A percentile compares a stretch with the other conserved stretches of the same genome.
These are phyloP conservation scores for Syrphus vitripennis DNA, from an alignment of 2,888 invertebrate genomes.

Conservation along the genomic window DNA sequence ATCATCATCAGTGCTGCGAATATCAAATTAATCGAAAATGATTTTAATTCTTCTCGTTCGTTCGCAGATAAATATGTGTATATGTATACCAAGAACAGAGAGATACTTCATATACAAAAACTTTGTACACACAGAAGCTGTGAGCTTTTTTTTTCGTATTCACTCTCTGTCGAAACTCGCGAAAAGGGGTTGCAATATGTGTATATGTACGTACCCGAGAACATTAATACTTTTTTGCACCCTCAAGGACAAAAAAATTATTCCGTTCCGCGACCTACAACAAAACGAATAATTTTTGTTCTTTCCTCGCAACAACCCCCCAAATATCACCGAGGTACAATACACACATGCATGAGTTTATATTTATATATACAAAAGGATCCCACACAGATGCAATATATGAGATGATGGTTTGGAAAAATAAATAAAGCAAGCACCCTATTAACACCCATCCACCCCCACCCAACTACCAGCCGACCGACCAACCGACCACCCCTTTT, in stretches of 20 bases:
- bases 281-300: conserved; percentile 37
- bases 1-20: conserved; percentile 32
- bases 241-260: conserved; percentile 63
- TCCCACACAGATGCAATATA: neutral
- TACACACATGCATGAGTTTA: neutral
- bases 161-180: neutral
- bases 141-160: conserved; percentile 26
- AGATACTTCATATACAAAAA: neutral
- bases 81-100: no score
- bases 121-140: conserved; percentile 14
- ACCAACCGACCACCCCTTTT: neutral
- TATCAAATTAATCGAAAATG: conserved; percentile 70
- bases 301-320: neutral
- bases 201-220: no score
- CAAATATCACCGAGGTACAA: neutral
- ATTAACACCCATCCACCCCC: conserved; percentile 12
- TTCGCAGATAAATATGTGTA: neutral
- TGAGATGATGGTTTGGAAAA: conserved; percentile 4
- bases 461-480: neutral
- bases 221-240: conserved; percentile 28
- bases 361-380: neutral
- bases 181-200: conserved; percentile 50
- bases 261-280: conserved; percentile 67
- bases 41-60: conserved; percentile 53
- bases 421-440: conserved; percentile 23